Evolutionary conservation across 2,888 invertebrate genomes (phyloP).

Genomic region (Perdita meconis): DNA sequence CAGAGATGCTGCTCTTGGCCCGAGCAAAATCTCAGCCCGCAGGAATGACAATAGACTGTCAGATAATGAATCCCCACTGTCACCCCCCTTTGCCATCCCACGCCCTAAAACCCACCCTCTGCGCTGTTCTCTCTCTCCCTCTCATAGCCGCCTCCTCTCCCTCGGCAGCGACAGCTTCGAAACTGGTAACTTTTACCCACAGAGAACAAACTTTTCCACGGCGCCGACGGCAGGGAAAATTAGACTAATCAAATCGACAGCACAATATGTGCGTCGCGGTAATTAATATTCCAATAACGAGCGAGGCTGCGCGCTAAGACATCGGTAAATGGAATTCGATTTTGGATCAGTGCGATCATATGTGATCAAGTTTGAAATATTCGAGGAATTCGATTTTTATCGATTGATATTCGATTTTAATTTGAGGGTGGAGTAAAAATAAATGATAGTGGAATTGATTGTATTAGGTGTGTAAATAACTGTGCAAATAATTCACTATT

Average conservation of each 20-base stretch:
- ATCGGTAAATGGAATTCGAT: neutral
- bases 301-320: neutral
- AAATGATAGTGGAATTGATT: no score
- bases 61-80: constrained; percentile 81
- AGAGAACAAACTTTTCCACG: constrained; percentile 54
- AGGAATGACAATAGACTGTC: constrained; percentile 82
- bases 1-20: constrained; percentile 69
- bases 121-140: constrained; percentile 53
- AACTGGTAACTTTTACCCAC: constrained; percentile 50
- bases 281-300: neutral
- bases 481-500: no score
- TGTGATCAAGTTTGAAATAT: neutral
- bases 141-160: constrained; percentile 15
- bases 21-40: constrained; percentile 79
- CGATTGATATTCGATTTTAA: no score
- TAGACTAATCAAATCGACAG: neutral
- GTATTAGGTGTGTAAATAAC: no score
- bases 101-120: constrained; percentile 77
- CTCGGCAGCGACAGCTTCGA: constrained; percentile 64
- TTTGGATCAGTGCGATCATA: neutral
- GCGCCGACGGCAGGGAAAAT: neutral
- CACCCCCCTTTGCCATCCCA: constrained; percentile 70
- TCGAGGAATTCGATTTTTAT: no score
- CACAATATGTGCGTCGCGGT: neutral
- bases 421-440: no score